Percentiles rank a stretch among this genome's conserved stretches.
These are phyloP conservation scores for Desoria tigrina DNA, from an alignment of 2,888 invertebrate species.

Conservation along the genomic window DNA sequence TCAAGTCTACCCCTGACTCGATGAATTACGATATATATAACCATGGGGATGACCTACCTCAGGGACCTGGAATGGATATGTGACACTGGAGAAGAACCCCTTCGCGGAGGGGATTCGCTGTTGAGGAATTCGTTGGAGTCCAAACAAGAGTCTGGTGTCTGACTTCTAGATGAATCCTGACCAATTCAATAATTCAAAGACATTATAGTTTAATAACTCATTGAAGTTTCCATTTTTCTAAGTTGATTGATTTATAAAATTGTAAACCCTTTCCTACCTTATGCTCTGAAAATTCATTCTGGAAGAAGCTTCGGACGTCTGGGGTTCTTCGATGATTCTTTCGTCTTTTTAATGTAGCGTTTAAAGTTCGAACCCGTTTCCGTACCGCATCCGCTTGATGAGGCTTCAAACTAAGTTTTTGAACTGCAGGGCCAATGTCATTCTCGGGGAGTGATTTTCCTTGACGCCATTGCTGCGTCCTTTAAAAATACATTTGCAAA, in stretches of 20 bases:
- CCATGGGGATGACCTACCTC: background rate
- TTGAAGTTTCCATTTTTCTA: background rate
- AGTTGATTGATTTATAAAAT: background rate
- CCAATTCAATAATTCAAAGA: constrained; percentile 7
- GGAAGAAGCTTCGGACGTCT: constrained; percentile 53
- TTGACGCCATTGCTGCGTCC: constrained; percentile 52
- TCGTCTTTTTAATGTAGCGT: constrained; percentile 71
- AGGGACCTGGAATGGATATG: constrained; percentile 42
- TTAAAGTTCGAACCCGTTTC: constrained; percentile 72
- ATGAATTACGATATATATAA: background rate
- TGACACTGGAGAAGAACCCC: constrained; percentile 48
- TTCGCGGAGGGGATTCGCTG: constrained; percentile 51
- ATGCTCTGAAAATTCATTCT: constrained; percentile 51
- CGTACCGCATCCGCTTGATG: constrained; percentile 70
- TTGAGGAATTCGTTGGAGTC: constrained; percentile 63
- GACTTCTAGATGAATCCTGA: constrained; percentile 69
- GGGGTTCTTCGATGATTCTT: constrained; percentile 55
- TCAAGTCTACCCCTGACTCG: background rate
- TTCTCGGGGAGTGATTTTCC: constrained; percentile 53
- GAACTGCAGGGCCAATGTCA: constrained; percentile 53
- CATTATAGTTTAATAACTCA: constrained; percentile 1
- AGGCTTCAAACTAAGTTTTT: constrained; percentile 53
- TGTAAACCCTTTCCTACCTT: constrained; percentile 40
- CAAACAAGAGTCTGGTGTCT: constrained; percentile 78
- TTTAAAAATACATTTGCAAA: too few species aligned